Conservation (phyloP, 1,140 invertebrate genomes). For the Drosophila pseudoananassae region DNA sequence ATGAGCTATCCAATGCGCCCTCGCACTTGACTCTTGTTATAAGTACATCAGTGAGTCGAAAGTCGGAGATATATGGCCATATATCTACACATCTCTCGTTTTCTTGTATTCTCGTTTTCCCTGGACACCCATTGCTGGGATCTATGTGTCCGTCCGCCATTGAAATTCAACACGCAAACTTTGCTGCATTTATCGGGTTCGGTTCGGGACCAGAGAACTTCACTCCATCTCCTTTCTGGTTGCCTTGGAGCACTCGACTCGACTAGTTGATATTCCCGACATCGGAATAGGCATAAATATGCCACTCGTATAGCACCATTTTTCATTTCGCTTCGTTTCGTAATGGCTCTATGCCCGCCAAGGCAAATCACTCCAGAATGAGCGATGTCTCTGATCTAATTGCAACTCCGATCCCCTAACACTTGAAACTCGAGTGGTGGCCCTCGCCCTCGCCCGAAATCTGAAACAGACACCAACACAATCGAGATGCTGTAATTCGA, state of each 20-base stretch:
- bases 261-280: conserved; percentile 48
- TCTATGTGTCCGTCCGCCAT: conserved; percentile 52
- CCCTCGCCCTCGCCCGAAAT: background rate
- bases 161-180: conserved; percentile 82
- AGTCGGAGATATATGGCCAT: conserved; percentile 22
- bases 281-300: conserved; percentile 62
- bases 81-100: background rate
- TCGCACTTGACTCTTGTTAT: conserved; percentile 78
- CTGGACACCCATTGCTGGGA: conserved; percentile 60
- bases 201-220: conserved; percentile 6
- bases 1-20: background rate
- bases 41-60: conserved; percentile 64
- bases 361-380: conserved; percentile 62
- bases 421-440: conserved; percentile 70
- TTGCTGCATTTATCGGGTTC: conserved; percentile 74
- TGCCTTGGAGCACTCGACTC: conserved; percentile 27
- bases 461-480: conserved; percentile 7
- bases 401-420: conserved; percentile 41
- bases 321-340: conserved; percentile 65
- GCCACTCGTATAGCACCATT: conserved; percentile 71
- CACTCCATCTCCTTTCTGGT: conserved; percentile 8
- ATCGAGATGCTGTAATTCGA: conserved; percentile 42
- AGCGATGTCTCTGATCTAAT: conserved; percentile 76
- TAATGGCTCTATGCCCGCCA: conserved; percentile 58
- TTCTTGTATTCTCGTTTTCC: conserved; percentile 20